Base-by-base conservation (phyloP, 1,140 invertebrate species). In the Mizuhopecten yessoensis region DNA sequence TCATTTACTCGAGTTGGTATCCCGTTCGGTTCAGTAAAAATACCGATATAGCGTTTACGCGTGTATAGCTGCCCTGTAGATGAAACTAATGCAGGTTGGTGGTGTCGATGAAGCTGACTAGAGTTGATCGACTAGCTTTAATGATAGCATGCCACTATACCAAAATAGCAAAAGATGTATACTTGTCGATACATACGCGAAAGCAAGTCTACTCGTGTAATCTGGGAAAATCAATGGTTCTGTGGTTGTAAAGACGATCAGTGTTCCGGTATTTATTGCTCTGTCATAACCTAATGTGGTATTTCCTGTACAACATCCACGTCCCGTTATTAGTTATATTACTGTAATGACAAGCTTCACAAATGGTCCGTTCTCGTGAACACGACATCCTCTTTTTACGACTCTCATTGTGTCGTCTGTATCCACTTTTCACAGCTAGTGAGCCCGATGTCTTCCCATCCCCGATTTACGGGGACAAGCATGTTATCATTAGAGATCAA, bases 201-300 rank as follows among this genome's bases (percentile, higher is more conserved):
- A 75, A 11, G n/a, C 57, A 29, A n/a, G 57, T 75, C 57, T 75
- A 29, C 57, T 75, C 57, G 57, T 75, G 57, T n/a, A 75, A 75
- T 75, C 23, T n/a, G 29, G n/a, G 57, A 75, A 75, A 75, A 75
- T 75, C 57, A 75, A 75, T 75, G 57, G n/a, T 17, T 45, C 17
- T 75, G 23, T 75, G 57, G 57, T 75, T n/a, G 57, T 75, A 75
- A 75, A 75, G 57, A 75, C 57, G n/a, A n/a, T 29, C 0, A 29
- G 15, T 17, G 0, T 75, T 29, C 9, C 29, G n/a, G 57, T 75
- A 75, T 75, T 75, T 75, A 75, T 75, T 75, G 57, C 17, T 29
- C 57, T 75, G 57, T 75, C 57, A 75, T 75, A 75, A 75, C 17
- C n/a, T 75, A 75, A 75, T 75, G 57, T 75, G 57, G n/a, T n/a